Percentiles rank a stretch among this genome's conserved stretches.
phyloP scores from a whole-genome alignment of 2,113 vertebrate genomes.

The Nibea albiflora region DNA sequence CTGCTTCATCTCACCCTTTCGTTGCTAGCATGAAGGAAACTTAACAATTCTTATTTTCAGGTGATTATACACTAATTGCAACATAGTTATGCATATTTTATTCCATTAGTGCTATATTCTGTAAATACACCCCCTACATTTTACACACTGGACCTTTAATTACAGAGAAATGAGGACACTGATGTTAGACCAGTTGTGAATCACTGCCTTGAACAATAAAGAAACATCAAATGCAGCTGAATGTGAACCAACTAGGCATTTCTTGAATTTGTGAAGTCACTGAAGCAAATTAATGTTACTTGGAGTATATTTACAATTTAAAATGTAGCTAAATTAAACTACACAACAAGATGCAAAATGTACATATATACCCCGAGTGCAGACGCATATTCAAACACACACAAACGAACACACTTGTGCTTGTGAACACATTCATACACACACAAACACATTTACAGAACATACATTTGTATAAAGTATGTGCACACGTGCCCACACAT shows the following conservation, averaged over 20 bases:
- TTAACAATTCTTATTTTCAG: too few species aligned
- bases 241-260: not conserved
- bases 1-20: too few species aligned
- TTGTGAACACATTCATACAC: conserved; percentile 8
- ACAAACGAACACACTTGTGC: conserved; percentile 4
- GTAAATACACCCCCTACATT: too few species aligned
- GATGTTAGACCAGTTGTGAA: not conserved
- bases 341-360: not conserved
- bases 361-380: not conserved
- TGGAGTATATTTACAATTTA: not conserved
- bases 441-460: conserved; percentile 37
- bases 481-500: conserved; percentile 48
- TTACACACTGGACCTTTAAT: too few species aligned
- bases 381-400: not conserved
- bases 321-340: not conserved
- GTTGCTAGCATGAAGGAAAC: too few species aligned
- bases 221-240: not conserved
- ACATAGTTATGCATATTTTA: too few species aligned
- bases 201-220: not conserved
- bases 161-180: not conserved
- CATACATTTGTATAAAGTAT: conserved; percentile 36
- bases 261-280: not conserved
- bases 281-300: not conserved
- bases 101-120: too few species aligned
- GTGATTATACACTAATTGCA: too few species aligned